A percentile compares a stretch with the other conserved stretches of the same genome.
Evolutionary conservation across 2,888 invertebrate species (phyloP).

Genomic region (Steinernema scapterisci): DNA sequence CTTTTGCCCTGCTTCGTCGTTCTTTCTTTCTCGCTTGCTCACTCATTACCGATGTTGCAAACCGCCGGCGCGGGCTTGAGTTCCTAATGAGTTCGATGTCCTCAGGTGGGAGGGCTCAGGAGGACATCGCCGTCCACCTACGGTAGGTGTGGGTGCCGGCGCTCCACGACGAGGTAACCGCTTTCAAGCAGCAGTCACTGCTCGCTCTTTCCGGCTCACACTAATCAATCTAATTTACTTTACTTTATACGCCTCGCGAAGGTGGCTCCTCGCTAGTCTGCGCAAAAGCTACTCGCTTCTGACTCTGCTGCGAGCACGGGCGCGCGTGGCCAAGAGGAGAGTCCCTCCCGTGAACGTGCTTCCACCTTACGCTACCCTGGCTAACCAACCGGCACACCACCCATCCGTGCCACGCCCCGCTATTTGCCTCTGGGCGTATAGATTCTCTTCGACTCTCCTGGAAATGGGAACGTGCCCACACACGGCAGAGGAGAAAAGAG

Average conservation of each 20-base stretch:
- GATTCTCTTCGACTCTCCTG: slow-evolving; percentile 32
- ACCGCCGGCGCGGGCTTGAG: too few species aligned
- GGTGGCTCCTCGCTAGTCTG: slow-evolving; percentile 27
- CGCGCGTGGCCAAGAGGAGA: slow-evolving; percentile 24
- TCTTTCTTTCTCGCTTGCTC: background rate
- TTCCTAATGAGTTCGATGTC: too few species aligned
- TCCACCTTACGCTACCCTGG: slow-evolving; percentile 31
- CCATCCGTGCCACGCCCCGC: slow-evolving; percentile 28
- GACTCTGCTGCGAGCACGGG: slow-evolving; percentile 16
- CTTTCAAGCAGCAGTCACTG: slow-evolving; percentile 19
- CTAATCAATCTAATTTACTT: slow-evolving; percentile 33
- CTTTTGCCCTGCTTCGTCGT: background rate
- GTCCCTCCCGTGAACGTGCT: slow-evolving; percentile 31
- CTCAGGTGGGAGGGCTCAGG: too few species aligned
- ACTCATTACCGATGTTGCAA: background rate
- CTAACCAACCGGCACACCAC: slow-evolving; percentile 33
- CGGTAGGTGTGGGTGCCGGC: background rate
- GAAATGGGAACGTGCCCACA: slow-evolving; percentile 30
- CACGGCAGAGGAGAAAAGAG: slow-evolving; percentile 30
- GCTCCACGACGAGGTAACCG: slow-evolving; percentile 23
- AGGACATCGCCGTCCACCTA: background rate
- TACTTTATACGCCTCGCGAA: slow-evolving; percentile 32
- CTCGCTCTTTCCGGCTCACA: slow-evolving; percentile 30
- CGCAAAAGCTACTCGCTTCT: slow-evolving; percentile 29
- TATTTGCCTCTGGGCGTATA: slow-evolving; percentile 32